Evolutionary conservation across 2,113 vertebrate genomes (phyloP), one percentile per base, ranked within the genome.

Genomic region (Callopanchax toddi): DNA sequence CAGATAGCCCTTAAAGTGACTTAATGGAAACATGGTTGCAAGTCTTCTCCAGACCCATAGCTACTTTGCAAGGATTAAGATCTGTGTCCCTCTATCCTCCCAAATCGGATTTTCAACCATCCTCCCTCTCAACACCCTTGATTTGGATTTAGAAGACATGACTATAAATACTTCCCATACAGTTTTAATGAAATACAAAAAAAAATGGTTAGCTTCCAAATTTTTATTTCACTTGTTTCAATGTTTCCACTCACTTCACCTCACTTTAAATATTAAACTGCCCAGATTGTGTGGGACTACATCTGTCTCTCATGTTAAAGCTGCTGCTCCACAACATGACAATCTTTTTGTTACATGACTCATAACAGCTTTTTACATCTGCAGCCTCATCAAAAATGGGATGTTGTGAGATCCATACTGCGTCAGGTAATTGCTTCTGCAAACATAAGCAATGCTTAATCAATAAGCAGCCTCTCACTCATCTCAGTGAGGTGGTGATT

Each of bases 401-500:
- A 42, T 12, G 11, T 34, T 20, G 44, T 42, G 53, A 16, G 23
- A 78, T 74, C 67, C 83, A 77, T 70, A 74, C 67, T 74, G 74
- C 11, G 75, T 76, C 69, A 42, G 54, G 67, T 87, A 81, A 87
- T 82, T 82, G 60, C 77, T 64, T 84, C 49, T 56, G 63, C 74
- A 85, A 84, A 80, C 76, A 78, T 60, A 69, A 66, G 58, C 58
- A 6, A 68, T 71, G 17, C 66, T 29, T 67, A 75, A 84, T 89
- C 87, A 80, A 87, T 87, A 87, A 17, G 50, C 32, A 6, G n/a
- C 21, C 66, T 32, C 51, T 76, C 48, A 57, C 26, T 84, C 77
- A 64, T 71, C 61, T 49, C 70, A 45, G 23, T 25, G 20, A 73
- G 69, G 80, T 51, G 40, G 63, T 61, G 50, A 80, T 68, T 81